Evolutionary conservation across 2,888 invertebrate genomes (phyloP).

Genomic region (Isoperla grammatica): DNA sequence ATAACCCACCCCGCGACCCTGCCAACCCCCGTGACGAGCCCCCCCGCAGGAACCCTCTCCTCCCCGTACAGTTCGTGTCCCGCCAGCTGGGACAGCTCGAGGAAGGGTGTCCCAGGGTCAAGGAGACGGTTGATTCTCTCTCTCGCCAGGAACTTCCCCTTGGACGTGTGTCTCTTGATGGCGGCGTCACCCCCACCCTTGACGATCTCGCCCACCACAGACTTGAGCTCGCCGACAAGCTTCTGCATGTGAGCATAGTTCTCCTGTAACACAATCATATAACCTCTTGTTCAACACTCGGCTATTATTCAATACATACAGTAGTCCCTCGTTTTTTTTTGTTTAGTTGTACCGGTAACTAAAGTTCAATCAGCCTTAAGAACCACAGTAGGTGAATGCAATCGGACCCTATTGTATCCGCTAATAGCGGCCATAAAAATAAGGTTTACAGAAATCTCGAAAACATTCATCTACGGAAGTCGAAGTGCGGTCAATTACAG

Average conservation of each 20-base stretch:
- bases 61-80: slow-evolving; percentile 53
- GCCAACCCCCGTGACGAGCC: slow-evolving; percentile 78
- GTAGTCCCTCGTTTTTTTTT: too few relatives aligned
- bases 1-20: slow-evolving; percentile 59
- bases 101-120: slow-evolving; percentile 72
- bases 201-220: slow-evolving; percentile 55
- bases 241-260: slow-evolving; percentile 72
- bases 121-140: slow-evolving; percentile 84
- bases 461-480: too few relatives aligned
- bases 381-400: too few relatives aligned
- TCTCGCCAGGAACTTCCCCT: slow-evolving; percentile 78
- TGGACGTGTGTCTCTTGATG: slow-evolving; percentile 67
- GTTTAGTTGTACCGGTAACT: too few relatives aligned
- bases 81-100: slow-evolving; percentile 59
- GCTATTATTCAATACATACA: too few relatives aligned
- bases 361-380: too few relatives aligned
- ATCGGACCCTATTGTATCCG: too few relatives aligned
- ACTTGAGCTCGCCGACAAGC: slow-evolving; percentile 62
- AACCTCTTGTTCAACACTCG: too few relatives aligned
- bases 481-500: too few relatives aligned
- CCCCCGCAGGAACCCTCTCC: slow-evolving; percentile 67
- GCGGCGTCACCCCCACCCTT: slow-evolving; percentile 70
- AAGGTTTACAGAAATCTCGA: too few relatives aligned
- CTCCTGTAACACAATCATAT: slow-evolving; percentile 55
- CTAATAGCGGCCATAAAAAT: too few relatives aligned